Evolutionary conservation across 2,113 vertebrate genomes (phyloP), one percentile per base, ranked within the genome.

Genomic region (Plestiodon gilberti): DNA sequence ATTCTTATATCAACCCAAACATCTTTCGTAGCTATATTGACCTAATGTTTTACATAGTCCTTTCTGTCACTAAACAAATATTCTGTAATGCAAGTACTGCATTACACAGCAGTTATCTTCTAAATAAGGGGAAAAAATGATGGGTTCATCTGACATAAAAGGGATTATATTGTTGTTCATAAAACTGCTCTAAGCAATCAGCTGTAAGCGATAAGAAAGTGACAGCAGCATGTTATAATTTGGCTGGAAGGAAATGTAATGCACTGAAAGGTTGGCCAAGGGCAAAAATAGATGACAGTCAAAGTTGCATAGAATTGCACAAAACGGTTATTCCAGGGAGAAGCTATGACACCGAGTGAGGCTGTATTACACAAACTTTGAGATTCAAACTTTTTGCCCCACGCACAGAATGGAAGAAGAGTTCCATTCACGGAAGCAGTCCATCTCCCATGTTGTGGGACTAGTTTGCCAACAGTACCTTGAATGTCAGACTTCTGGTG

Each of bases 191-290:
- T 13, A 88, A 88, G 38, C 2, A 80, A 57, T 10, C 0, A 11
- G 20, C 4, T 0, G 3, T 71, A 76, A 52, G 64, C 0, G 0
- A 3, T 38, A 74, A 28, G 1, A 35, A 78, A 81, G 20, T 78
- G 64, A 30, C 18, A 90, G 18, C 43, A 80, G 14, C 70, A 75
- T 74, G 64, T n/a, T 4, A 78, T 59, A 23, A 61, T 62, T 84
- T 33, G 55, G 70, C 71, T 86, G 77, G 33, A 6, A 35, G 86
- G 82, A 64, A 74, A 88, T 17, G 28, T 65, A 78, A 81, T 61
- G 83, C 17, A 64, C 64, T 85, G 86, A 76, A 82, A 69, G 82
- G 83, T 59, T 79, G 52, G 84, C 0, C 38, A 90, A 73, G n/a
- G 55, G 43, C 17, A 82, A 88, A 83, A 79, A 2, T 15, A 62